phyloP scores from a whole-genome alignment of 2,888 invertebrate genomes.

The Lasioglossum marginatum region DNA sequence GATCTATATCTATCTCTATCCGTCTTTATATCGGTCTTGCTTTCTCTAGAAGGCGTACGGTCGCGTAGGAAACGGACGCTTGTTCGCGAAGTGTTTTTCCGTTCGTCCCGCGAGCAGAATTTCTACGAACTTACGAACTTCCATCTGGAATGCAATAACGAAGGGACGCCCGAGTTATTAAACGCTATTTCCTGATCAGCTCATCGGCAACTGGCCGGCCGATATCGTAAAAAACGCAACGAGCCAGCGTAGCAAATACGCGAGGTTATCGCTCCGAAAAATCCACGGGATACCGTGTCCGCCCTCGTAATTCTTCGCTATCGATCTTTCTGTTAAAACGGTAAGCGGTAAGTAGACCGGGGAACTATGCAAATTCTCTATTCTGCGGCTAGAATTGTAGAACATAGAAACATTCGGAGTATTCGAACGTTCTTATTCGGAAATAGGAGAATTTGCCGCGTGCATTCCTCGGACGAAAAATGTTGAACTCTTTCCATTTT shows the following conservation, averaged over 20 bases:
- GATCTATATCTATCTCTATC: neutral
- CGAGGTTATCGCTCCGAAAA: neutral
- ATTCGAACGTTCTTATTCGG: neutral
- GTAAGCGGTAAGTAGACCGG: neutral
- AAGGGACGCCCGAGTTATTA: constrained; percentile 28
- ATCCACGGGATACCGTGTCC: constrained; percentile 1
- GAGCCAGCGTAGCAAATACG: neutral
- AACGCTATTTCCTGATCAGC: constrained; percentile 32
- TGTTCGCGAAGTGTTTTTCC: constrained; percentile 28
- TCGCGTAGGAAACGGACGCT: constrained; percentile 14
- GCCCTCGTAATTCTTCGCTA: neutral
- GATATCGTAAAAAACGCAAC: constrained; percentile 17
- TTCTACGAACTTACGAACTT: constrained; percentile 41
- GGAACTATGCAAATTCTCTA: neutral
- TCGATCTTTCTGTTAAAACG: constrained; percentile 2
- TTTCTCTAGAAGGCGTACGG: neutral
- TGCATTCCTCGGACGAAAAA: neutral
- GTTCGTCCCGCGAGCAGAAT: constrained; percentile 36
- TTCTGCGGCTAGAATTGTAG: neutral
- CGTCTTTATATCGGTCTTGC: neutral
- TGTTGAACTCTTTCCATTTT: neutral
- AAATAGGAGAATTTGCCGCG: neutral
- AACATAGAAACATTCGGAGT: neutral
- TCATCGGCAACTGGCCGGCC: constrained; percentile 11
- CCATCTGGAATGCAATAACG: constrained; percentile 41